These are phyloP conservation scores for Allacma fusca DNA, from an alignment of 2,888 invertebrate species.

Conservation along the genomic window DNA sequence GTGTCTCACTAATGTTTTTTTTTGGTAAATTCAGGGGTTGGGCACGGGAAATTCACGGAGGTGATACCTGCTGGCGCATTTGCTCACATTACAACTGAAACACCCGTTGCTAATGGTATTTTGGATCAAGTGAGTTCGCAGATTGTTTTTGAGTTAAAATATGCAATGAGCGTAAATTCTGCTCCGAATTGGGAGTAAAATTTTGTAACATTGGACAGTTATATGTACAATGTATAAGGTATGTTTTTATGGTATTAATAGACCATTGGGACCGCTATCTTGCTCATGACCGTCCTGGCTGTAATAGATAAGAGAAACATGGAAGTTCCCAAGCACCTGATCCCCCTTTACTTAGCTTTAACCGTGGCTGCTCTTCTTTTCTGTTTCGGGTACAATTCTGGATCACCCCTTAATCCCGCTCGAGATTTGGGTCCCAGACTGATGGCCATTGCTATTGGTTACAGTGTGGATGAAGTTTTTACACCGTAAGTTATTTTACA, in stretches of 20 bases:
- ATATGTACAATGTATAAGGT: too few species aligned
- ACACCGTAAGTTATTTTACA: too few species aligned
- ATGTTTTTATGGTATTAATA: too few species aligned
- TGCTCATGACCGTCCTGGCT: constrained; percentile 66
- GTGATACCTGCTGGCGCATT: not conserved
- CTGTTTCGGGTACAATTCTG: constrained; percentile 68
- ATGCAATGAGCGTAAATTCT: too few species aligned
- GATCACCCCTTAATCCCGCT: constrained; percentile 71
- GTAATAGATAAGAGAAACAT: constrained; percentile 66
- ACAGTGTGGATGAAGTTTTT: constrained; percentile 56
- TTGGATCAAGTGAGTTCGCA: constrained; percentile 43
- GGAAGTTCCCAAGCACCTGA: constrained; percentile 64
- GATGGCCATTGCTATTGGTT: constrained; percentile 67
- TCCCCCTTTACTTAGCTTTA: constrained; percentile 65
- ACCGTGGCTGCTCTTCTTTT: constrained; percentile 66
- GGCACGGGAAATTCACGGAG: too few species aligned
- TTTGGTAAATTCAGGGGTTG: too few species aligned
- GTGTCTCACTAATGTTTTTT: too few species aligned
- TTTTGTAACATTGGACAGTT: too few species aligned
- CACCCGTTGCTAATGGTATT: constrained; percentile 33
- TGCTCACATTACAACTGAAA: not conserved
- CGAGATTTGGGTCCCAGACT: constrained; percentile 69
- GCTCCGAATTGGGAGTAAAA: too few species aligned
- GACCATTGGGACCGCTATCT: constrained; percentile 57
- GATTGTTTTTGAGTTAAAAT: too few species aligned